Percentiles rank a stretch among this genome's conserved stretches.
phyloP scores from a whole-genome alignment of 1,140 invertebrate species.

The Rhyacophila brunnea region DNA sequence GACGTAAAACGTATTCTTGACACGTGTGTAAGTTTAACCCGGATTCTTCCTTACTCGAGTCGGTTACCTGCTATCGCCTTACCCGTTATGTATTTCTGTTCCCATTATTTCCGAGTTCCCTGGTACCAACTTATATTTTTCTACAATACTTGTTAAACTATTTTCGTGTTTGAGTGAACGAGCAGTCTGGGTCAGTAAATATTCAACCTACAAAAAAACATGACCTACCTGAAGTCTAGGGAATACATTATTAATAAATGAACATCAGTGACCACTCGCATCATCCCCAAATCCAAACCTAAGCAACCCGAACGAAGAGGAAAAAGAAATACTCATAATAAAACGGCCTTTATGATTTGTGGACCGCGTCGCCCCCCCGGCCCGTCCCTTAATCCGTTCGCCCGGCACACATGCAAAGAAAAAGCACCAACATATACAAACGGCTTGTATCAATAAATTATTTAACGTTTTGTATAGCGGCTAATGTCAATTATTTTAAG shows the following conservation, averaged over 20 bases:
- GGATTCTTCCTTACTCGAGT: too few species aligned
- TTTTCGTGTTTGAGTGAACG: too few species aligned
- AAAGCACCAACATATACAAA: constrained; percentile 27
- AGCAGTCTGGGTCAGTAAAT: too few species aligned
- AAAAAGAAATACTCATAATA: constrained; percentile 1
- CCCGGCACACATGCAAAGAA: constrained; percentile 22
- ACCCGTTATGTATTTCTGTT: too few species aligned
- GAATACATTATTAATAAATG: constrained; percentile 17
- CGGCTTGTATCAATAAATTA: constrained; percentile 36
- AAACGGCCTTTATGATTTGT: constrained; percentile 29
- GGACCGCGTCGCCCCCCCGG: constrained; percentile 15
- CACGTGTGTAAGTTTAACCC: too few species aligned
- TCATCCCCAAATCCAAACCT: constrained; percentile 8
- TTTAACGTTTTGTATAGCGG: constrained; percentile 35
- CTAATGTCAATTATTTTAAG: constrained; percentile 38
- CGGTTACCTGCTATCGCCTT: too few species aligned
- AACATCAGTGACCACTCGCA: constrained; percentile 18
- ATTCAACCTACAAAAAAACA: too few species aligned
- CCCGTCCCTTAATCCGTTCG: constrained; percentile 16
- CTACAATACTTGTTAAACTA: too few species aligned
- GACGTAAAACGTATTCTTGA: too few species aligned
- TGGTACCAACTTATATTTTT: too few species aligned
- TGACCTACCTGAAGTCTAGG: too few species aligned
- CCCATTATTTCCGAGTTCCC: too few species aligned
- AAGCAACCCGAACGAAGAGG: constrained; percentile 7